phyloP scores from a whole-genome alignment of 2,888 invertebrate genomes.

The Cinara cedri region DNA sequence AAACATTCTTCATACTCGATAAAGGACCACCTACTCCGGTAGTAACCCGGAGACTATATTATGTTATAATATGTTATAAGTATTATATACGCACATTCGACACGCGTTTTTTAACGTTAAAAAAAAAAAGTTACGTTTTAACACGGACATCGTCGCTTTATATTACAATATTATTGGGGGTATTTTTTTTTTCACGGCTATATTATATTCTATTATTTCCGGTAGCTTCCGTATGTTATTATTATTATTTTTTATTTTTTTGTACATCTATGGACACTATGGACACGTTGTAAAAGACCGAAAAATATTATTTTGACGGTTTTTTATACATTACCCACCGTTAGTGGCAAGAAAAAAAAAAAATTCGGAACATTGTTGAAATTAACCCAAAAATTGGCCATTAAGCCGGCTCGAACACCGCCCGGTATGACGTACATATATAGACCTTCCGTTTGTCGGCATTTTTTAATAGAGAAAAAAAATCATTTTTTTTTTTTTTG shows the following conservation, averaged over 20 bases:
- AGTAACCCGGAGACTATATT: not conserved
- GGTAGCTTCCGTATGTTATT: conserved; percentile 22
- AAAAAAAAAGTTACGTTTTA: conserved; percentile 5
- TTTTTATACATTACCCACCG: conserved; percentile 25
- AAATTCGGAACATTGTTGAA: not conserved
- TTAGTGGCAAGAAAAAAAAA: conserved; percentile 36
- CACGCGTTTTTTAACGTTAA: conserved; percentile 3
- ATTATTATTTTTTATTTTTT: not conserved
- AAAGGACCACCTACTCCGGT: conserved; percentile 32
- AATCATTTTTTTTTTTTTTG: not conserved
- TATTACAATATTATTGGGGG: not conserved
- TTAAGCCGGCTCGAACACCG: not conserved
- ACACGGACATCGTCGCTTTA: not conserved
- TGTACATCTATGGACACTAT: not conserved
- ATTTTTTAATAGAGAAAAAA: not conserved
- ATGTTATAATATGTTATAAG: not conserved
- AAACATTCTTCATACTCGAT: conserved; percentile 34
- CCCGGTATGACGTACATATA: not conserved
- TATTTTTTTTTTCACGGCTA: conserved; percentile 3
- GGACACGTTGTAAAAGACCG: not conserved
- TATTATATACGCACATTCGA: not conserved
- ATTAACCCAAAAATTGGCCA: conserved; percentile 42
- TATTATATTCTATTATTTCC: conserved; percentile 11
- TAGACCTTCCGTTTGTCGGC: conserved; percentile 36
- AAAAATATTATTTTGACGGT: conserved; percentile 40